These are phyloP conservation scores for Drosophila kikkawai DNA, from an alignment of 1,140 invertebrate species.

Conservation along the genomic window DNA sequence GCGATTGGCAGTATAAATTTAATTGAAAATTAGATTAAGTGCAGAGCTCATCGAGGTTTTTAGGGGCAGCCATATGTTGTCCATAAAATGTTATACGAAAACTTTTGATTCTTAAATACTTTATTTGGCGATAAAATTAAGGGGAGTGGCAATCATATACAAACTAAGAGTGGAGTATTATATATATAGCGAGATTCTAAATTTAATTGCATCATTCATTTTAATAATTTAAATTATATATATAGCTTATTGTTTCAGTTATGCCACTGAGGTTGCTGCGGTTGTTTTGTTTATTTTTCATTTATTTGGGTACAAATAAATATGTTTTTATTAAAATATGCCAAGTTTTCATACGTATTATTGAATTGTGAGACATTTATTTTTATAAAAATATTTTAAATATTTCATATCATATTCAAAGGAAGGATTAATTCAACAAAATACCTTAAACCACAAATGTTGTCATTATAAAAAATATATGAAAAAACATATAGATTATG, in stretches of 20 bases:
- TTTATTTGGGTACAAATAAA: background rate
- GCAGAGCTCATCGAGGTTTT: background rate
- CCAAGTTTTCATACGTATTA: background rate
- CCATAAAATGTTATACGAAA: slow-evolving; percentile 6
- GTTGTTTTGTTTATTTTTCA: background rate
- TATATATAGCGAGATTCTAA: no score
- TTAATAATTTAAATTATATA: background rate
- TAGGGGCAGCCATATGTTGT: background rate
- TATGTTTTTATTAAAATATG: background rate
- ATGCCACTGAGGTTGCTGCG: background rate
- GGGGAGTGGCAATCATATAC: background rate
- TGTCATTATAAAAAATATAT: no score
- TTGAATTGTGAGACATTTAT: background rate
- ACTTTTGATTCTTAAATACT: slow-evolving; percentile 1
- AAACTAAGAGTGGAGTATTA: background rate
- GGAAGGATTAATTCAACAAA: background rate
- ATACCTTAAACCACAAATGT: background rate
- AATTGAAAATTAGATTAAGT: slow-evolving; percentile 7
- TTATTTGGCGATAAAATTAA: background rate
- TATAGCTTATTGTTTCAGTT: background rate
- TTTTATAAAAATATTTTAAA: background rate
- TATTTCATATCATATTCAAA: background rate
- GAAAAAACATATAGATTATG: no score
- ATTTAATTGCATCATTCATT: background rate
- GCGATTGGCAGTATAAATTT: background rate